phyloP scores from a whole-genome alignment of 2,888 invertebrate species.

The Drosophila picticornis region DNA sequence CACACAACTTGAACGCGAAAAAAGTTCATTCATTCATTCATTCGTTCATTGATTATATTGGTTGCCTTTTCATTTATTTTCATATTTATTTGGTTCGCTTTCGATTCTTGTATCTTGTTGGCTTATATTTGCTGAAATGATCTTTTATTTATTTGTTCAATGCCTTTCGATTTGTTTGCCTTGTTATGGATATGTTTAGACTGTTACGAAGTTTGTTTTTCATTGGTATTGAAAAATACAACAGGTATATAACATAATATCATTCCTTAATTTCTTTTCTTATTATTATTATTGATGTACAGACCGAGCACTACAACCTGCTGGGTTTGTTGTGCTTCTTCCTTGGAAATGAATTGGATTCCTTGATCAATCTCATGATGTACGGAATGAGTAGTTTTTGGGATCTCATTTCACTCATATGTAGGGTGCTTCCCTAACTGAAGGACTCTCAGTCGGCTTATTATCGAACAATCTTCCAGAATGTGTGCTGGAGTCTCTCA shows the following conservation, averaged over 20 bases:
- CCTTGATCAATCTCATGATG: background rate
- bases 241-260: background rate
- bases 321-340: background rate
- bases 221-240: background rate
- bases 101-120: slow-evolving; percentile 31
- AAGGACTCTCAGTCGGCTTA: background rate
- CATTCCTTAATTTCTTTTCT: background rate
- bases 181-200: slow-evolving; percentile 42
- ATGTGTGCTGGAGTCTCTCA: background rate
- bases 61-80: slow-evolving; percentile 44
- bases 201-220: slow-evolving; percentile 17
- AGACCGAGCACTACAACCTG: background rate
- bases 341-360: background rate
- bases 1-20: slow-evolving; percentile 13
- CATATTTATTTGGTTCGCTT: slow-evolving; percentile 11
- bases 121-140: slow-evolving; percentile 69
- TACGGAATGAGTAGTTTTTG: background rate
- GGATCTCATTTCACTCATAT: background rate
- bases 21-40: slow-evolving; percentile 30
- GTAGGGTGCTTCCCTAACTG: background rate
- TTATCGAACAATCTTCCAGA: background rate
- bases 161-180: slow-evolving; percentile 59
- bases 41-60: slow-evolving; percentile 37
- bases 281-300: background rate
- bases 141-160: slow-evolving; percentile 70